Evolutionary conservation across 2,113 vertebrate species (phyloP).

Genomic region (Rallus limicola): DNA sequence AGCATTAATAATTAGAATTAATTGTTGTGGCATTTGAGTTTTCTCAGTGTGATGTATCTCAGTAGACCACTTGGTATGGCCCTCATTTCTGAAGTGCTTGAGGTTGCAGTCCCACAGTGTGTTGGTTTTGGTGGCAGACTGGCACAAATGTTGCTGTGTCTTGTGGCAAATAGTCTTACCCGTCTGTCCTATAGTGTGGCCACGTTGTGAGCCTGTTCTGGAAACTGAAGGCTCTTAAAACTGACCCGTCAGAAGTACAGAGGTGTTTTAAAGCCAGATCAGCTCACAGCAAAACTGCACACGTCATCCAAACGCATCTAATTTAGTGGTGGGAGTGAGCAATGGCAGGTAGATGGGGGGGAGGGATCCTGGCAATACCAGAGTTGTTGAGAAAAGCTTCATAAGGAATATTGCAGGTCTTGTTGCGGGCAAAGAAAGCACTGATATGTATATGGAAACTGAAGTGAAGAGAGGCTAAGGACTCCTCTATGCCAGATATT

Average conservation of each 20-base stretch:
- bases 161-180: not conserved
- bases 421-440: not conserved
- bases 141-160: not conserved
- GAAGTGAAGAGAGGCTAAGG: not conserved
- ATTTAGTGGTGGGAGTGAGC: not conserved
- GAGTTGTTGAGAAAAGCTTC: not conserved
- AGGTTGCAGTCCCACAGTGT: not conserved
- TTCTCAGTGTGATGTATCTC: not conserved
- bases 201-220: not conserved
- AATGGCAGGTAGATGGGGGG: accelerated
- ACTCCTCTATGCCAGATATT: too few relatives aligned
- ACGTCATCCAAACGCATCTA: not conserved
- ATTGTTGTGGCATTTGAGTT: not conserved
- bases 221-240: not conserved
- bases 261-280: not conserved
- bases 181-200: not conserved
- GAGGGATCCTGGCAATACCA: not conserved
- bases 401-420: not conserved
- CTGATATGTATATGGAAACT: not conserved
- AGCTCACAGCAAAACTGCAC: accelerated
- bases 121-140: not conserved
- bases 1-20: not conserved
- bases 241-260: not conserved
- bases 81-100: not conserved
- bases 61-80: not conserved